Conservation (phyloP, 2,797 vertebrate genomes). For the Thripadectes ignobilis region DNA sequence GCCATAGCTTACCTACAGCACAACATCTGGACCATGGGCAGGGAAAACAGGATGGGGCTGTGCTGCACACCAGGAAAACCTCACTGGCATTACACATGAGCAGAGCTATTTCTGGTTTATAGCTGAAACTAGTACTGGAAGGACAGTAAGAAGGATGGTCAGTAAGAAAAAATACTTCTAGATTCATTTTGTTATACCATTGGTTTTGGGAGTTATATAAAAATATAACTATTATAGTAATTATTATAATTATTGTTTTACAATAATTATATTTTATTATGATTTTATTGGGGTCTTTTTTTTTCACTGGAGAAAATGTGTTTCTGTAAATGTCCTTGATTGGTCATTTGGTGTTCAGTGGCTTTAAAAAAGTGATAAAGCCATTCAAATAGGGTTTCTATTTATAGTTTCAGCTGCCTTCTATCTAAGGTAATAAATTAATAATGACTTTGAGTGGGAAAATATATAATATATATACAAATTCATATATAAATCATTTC, state of each 20-base stretch:
- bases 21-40: neutral
- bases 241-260: neutral
- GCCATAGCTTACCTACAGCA: neutral
- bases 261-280: neutral
- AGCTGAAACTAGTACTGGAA: neutral
- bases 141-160: neutral
- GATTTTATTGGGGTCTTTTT: neutral
- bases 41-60: neutral
- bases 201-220: neutral
- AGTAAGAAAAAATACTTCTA: neutral
- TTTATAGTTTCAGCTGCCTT: neutral
- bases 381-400: neutral
- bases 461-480: neutral
- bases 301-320: neutral
- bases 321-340: neutral
- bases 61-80: neutral
- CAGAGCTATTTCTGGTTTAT: neutral
- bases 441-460: neutral
- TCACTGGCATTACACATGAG: neutral
- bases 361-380: neutral
- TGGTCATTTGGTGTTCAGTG: neutral
- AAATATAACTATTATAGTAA: neutral
- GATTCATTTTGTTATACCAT: neutral
- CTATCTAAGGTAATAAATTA: neutral
- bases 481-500: conserved; percentile 43